Evolutionary conservation across 1,140 invertebrate genomes (phyloP).

Genomic region (Physella acuta): DNA sequence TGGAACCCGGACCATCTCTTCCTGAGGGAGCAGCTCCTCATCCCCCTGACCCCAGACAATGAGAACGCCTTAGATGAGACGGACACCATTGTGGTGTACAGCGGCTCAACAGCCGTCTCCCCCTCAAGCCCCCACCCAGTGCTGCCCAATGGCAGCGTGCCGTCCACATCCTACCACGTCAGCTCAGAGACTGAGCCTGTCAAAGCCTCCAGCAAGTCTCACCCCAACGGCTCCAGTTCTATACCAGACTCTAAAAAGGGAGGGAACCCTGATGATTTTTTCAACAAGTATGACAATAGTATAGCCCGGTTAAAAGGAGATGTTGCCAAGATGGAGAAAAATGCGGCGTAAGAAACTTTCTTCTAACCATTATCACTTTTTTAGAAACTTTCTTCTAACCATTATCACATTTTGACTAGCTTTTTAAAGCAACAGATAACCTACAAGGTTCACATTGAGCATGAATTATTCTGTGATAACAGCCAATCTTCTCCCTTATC

Average conservation of each 20-base stretch:
- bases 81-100: constrained; percentile 26
- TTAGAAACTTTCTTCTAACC: no score
- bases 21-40: constrained; percentile 41
- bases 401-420: no score
- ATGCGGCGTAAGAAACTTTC: constrained; percentile 28
- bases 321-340: constrained; percentile 45
- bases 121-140: not conserved
- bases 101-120: not conserved
- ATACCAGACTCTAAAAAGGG: not conserved
- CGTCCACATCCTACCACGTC: no score
- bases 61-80: constrained; percentile 30
- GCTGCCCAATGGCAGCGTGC: not conserved
- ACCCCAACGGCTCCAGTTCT: not conserved
- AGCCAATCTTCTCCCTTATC: no score
- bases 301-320: constrained; percentile 47
- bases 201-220: not conserved
- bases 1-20: constrained; percentile 52
- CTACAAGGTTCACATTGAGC: no score
- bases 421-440: no score
- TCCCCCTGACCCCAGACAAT: constrained; percentile 40
- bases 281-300: constrained; percentile 48
- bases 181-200: not conserved
- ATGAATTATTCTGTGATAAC: no score
- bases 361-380: no score
- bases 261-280: constrained; percentile 40